A percentile compares a stretch with the other conserved stretches of the same genome.
phyloP scores from a whole-genome alignment of 2,113 vertebrate genomes.

The Myotis yumanensis region DNA sequence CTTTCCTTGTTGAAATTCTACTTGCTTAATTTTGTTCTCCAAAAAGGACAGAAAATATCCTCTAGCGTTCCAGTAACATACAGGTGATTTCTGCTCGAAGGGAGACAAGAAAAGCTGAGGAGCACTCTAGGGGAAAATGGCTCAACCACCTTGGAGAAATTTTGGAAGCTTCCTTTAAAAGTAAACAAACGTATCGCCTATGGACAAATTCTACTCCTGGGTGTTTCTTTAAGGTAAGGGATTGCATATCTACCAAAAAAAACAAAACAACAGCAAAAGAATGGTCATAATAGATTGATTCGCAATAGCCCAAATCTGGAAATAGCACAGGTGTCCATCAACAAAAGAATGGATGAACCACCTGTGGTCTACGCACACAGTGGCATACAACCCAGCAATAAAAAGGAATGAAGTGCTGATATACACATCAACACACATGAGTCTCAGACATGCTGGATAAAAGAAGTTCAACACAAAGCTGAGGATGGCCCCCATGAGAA shows the following conservation, averaged over 20 bases:
- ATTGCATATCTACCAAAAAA: not conserved
- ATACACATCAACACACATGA: not conserved
- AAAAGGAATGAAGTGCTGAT: not conserved
- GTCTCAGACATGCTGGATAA: not conserved
- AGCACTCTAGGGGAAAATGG: not conserved
- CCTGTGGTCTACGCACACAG: not conserved
- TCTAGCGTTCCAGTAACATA: not conserved
- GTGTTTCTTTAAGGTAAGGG: not conserved
- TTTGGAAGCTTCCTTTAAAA: conserved; percentile 37
- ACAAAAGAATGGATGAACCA: not conserved
- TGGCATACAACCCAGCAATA: not conserved
- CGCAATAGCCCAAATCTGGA: not conserved
- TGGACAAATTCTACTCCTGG: not conserved
- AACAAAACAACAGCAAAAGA: not conserved
- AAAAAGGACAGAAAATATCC: conserved; percentile 26
- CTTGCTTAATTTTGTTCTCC: conserved; percentile 19
- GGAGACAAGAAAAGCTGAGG: not conserved
- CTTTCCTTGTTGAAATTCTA: conserved; percentile 3
- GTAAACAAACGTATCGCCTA: not conserved
- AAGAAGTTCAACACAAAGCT: not conserved
- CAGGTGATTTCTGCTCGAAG: not conserved
- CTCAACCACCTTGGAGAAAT: not conserved
- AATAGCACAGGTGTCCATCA: not conserved
- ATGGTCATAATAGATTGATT: conserved; percentile 7
- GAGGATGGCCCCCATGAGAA: not conserved